Evolutionary conservation across 53 echinoderm and acorn worm genomes (phyloP), one percentile per base, ranked within the genome.

Genomic region (Temnopleurus reevesii): DNA sequence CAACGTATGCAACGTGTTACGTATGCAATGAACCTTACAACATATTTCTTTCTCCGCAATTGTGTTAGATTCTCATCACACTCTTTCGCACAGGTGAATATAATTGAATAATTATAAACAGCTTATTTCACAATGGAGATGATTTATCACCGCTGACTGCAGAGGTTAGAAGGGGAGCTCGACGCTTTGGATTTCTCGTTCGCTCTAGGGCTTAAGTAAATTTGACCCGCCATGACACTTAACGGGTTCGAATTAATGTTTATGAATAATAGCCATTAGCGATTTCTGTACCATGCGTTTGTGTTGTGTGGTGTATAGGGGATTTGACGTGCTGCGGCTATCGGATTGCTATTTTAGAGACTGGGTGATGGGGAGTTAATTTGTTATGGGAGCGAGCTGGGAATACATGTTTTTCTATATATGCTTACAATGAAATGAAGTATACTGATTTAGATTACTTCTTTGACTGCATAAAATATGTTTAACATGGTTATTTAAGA

Each of bases 251-350:
- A 79, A 79, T 79, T 79, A 79, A 79, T 79, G 79, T 46, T 79
- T 49, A 79, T 79, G 79, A 79, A 79, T 79, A 79, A 47, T 47
- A 47, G 79, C 79, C 79, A 46, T 46, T 46, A 79, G 79, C 79
- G 29, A 6, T 79, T 41, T 71, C 2, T 63, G 63, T 7, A 23
- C 71, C 35, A 35, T 6, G 71, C 19, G 71, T 71, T 71, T 8
- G 71, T n/a, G n/a, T n/a, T n/a, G n/a, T n/a, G n/a, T n/a, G 41
- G 41, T n/a, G 18, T 38, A 23, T n/a, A 9, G 21, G 41, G 43
- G 8, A n/a, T 41, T 41, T 9, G n/a, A 0, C 41, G 8, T 38
- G 9, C 21, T 21, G 38, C 21, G 36, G 19, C 15, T 49, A 49
- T n/a, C n/a, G n/a, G n/a, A n/a, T n/a, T n/a, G n/a, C n/a, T n/a